Evolutionary conservation across 2,113 vertebrate genomes (phyloP), one percentile per base, ranked within the genome.

Genomic region (Donacobius atricapilla): DNA sequence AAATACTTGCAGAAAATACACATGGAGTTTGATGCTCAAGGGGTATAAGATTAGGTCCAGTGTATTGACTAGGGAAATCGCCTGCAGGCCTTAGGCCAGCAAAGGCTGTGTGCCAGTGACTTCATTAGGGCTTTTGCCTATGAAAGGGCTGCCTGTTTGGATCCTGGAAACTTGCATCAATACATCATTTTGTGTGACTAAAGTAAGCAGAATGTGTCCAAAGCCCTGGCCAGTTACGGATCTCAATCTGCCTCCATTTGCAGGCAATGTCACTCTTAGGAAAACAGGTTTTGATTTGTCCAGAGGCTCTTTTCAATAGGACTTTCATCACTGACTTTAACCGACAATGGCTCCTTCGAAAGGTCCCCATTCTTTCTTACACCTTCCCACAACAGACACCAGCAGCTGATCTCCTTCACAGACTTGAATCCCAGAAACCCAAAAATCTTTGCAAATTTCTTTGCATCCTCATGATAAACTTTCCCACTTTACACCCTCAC

Each of bases 121-220:
- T 96, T 96, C 96, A 95, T 96, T 94, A 97, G 83, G 51, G 83
- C 76, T 92, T 90, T 96, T 95, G 80, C 92, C 69, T 93, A 78
- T 94, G 93, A 96, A 96, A 96, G 93, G 35, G 35, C 42, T 97
- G 96, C 90, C 96, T 97, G 96, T 96, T 94, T 87, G 61, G 82
- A 83, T 96, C 78, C 95, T 96, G 91, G 96, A 96, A 95, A 72
- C 94, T 90, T 85, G 63, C 91, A 96, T 87, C 93, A 93, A 91
- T 97, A 96, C 89, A 81, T 97, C 93, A 96, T 96, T 96, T 90
- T 90, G 87, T 96, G 94, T 96, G 95, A 95, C 94, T 94, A 51
- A 94, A 96, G 95, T 53, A 94, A 94, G 93, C 80, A 95, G 77
- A 92, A 83, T 69, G 77, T 4, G 48, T 86, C 92, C 94, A 90